Evolutionary conservation across 2,113 vertebrate genomes (phyloP).

Genomic region (Thalassarche chlororhynchos): DNA sequence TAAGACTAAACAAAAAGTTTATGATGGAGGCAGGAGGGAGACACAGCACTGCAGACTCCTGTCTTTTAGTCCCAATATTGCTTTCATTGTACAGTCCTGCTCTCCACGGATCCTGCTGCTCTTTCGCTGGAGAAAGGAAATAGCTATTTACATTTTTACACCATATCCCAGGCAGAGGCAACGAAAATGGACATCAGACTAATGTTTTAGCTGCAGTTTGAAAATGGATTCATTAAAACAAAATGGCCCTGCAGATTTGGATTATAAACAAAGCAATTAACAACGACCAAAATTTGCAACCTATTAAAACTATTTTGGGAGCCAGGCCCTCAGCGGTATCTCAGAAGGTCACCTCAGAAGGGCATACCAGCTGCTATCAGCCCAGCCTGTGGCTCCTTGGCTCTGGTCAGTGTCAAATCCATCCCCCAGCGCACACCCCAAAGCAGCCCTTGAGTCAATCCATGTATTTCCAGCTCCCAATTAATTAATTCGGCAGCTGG

Average conservation of each 20-base stretch:
- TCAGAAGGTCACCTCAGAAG: constrained; percentile 28
- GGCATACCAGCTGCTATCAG: not conserved
- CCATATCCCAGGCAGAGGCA: not conserved
- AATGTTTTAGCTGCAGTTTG: not conserved
- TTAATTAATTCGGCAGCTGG: constrained; percentile 44
- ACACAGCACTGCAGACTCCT: fast-evolving
- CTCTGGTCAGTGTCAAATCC: constrained; percentile 26
- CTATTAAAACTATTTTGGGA: constrained; percentile 19
- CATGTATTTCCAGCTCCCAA: constrained; percentile 1
- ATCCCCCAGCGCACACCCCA: not conserved
- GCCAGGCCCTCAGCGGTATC: not conserved
- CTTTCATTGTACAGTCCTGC: not conserved
- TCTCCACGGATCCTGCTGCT: not conserved
- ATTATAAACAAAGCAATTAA: constrained; percentile 50
- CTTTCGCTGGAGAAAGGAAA: not conserved
- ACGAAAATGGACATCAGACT: not conserved
- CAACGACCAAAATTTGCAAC: not conserved
- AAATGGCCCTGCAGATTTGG: not conserved
- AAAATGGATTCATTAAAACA: not conserved
- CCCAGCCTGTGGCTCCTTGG: not conserved
- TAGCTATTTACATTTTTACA: not conserved
- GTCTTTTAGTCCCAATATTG: not conserved
- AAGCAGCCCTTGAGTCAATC: not conserved
- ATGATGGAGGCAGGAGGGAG: not conserved
- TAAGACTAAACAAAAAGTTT: not conserved